phyloP scores from a whole-genome alignment of 2,113 vertebrate genomes.

The Numenius arquata region DNA sequence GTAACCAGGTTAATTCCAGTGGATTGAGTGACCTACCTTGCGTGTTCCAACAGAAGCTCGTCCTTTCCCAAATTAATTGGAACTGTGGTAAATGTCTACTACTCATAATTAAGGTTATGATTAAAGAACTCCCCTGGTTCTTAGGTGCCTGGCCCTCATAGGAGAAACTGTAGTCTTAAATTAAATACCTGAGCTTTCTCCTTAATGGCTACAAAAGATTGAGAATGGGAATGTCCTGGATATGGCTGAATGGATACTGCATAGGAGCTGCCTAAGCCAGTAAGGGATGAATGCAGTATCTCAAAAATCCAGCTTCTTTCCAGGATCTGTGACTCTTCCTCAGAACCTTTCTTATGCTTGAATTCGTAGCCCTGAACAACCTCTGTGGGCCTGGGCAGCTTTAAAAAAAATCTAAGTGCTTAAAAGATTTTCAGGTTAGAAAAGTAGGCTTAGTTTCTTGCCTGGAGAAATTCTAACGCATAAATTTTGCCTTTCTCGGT shows the following conservation, averaged over 20 bases:
- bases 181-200: neutral
- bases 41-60: neutral
- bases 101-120: neutral
- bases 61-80: slow-evolving; percentile 20
- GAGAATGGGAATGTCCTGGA: neutral
- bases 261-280: neutral
- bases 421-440: neutral
- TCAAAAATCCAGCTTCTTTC: neutral
- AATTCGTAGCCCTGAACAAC: neutral
- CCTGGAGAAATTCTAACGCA: neutral
- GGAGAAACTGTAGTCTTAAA: neutral
- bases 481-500: neutral
- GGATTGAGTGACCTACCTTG: neutral
- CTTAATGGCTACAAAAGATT: neutral
- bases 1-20: neutral
- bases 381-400: neutral
- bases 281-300: neutral
- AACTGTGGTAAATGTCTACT: neutral
- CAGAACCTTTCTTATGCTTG: neutral
- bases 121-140: neutral
- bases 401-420: neutral
- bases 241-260: neutral
- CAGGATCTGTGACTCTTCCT: neutral
- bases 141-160: neutral
- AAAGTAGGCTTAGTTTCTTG: neutral